Evolutionary conservation across 2,113 vertebrate genomes (phyloP), one percentile per base, ranked within the genome.

Genomic region (Psephotus haematonotus): DNA sequence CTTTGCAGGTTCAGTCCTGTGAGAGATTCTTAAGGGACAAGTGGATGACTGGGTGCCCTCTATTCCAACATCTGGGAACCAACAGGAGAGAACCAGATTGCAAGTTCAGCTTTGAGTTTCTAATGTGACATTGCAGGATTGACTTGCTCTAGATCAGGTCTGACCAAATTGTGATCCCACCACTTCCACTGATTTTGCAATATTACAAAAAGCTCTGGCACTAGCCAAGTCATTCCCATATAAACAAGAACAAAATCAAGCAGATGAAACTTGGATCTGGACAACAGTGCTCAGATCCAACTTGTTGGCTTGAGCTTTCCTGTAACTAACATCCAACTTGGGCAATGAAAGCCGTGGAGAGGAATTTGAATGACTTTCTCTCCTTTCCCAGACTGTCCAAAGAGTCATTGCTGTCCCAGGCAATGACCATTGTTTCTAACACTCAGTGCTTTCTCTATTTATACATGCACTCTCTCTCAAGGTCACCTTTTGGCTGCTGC

Each of bases 51-150:
- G 23, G 5, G 6, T 47, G 37, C 13, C 50, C 31, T 33, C 8
- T 17, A 16, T 17, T 52, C 49, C 79, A 74, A 0, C 31, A 33
- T 7, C 64, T 49, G 43, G 35, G 59, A 29, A 49, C 4, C 28
- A 65, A 49, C 37, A 63, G 43, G 11, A 72, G 6, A 35, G 24
- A 85, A 44, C 23, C 13, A 0, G 10, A 3, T 17, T 11, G 4
- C 9, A 47, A 60, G 12, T 1, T 68, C 41, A 44, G 35, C 55
- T 86, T 43, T 46, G 83, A 23, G 41, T 46, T 75, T 77, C 62
- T 9, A 49, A 35, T 0, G 1, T 0, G 0, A 0, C 0, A 0
- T 0, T 31, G 28, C 29, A 23, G 69, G 33, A 39, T 7, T 75
- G 69, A 57, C 20, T 52, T 1, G 0, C 57, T 41, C 3, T 17